Percentiles rank a stretch among this genome's conserved stretches.
phyloP scores from a whole-genome alignment of 2,888 invertebrate genomes.

The Apocheima hispidaria region DNA sequence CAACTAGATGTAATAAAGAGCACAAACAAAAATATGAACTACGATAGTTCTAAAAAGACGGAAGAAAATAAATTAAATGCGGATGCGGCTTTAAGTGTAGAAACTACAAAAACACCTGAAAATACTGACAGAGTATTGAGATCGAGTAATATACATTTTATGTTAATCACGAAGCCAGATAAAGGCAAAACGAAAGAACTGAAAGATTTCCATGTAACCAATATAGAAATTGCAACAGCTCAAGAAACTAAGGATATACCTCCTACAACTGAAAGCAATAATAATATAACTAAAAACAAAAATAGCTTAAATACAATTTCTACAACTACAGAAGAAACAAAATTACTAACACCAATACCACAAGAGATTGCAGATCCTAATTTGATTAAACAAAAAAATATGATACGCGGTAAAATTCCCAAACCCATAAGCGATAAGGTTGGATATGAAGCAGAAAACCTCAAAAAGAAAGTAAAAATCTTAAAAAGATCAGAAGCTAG shows the following conservation, averaged over 20 bases:
- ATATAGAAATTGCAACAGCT: slow-evolving; percentile 3
- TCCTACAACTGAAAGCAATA: not conserved
- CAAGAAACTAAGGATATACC: not conserved
- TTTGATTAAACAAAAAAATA: not conserved
- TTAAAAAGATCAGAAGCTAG: not conserved
- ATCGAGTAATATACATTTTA: not conserved
- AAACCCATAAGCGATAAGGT: not conserved
- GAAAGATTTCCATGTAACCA: slow-evolving; percentile 3
- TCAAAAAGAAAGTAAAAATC: not conserved
- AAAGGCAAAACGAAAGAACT: not conserved
- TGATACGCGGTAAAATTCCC: not conserved
- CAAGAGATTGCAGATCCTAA: not conserved
- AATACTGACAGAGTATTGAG: not conserved
- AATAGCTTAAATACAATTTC: not conserved
- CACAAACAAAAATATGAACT: not conserved
- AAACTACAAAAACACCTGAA: not conserved
- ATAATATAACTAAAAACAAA: not conserved
- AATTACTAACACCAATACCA: slow-evolving; percentile 14
- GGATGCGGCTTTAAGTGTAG: not conserved
- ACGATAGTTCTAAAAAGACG: not conserved
- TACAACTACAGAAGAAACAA: slow-evolving; percentile 5
- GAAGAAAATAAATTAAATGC: not conserved
- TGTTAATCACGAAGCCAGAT: not conserved
- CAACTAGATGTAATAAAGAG: not conserved
- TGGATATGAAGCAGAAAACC: not conserved